Percentiles rank a stretch among this genome's conserved stretches.
Evolutionary conservation across 2,888 invertebrate species (phyloP).

Genomic region (Pyrgus malvae): DNA sequence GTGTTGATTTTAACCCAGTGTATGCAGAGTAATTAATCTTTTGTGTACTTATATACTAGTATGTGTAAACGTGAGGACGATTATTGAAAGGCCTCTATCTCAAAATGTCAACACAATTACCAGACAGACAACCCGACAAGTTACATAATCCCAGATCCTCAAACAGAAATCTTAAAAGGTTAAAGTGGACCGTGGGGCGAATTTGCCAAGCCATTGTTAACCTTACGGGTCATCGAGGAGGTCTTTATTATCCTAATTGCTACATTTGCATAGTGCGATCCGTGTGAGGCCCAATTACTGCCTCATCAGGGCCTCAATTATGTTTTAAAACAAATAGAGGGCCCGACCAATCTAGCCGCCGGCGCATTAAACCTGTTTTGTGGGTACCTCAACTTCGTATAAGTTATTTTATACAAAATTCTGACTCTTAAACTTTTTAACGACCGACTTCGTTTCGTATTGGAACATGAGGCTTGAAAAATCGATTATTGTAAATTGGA

Average conservation of each 20-base stretch:
- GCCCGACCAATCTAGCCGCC: constrained; percentile 40
- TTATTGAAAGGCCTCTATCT: constrained; percentile 11
- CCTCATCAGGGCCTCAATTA: constrained; percentile 59
- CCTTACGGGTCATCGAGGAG: constrained; percentile 44
- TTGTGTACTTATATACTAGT: background rate
- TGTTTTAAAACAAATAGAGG: constrained; percentile 68
- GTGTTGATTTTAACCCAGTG: background rate
- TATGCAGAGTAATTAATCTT: background rate
- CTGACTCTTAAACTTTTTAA: constrained; percentile 24
- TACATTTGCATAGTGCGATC: constrained; percentile 67
- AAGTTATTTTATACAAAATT: constrained; percentile 22
- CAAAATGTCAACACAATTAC: constrained; percentile 24
- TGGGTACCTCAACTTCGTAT: constrained; percentile 34
- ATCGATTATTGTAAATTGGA: constrained; percentile 26
- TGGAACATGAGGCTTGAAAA: constrained; percentile 20
- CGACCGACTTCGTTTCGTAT: constrained; percentile 7
- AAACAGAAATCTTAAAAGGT: constrained; percentile 40
- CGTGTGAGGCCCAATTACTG: constrained; percentile 61
- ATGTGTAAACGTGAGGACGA: constrained; percentile 13
- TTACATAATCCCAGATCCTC: constrained; percentile 30
- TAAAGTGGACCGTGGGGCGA: constrained; percentile 43
- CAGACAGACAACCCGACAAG: constrained; percentile 14
- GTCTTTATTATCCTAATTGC: constrained; percentile 67
- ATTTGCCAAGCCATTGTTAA: constrained; percentile 54
- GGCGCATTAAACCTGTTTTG: constrained; percentile 42